Evolutionary conservation across 2,113 vertebrate genomes (phyloP).

Genomic region (Pyrgilauda ruficollis): DNA sequence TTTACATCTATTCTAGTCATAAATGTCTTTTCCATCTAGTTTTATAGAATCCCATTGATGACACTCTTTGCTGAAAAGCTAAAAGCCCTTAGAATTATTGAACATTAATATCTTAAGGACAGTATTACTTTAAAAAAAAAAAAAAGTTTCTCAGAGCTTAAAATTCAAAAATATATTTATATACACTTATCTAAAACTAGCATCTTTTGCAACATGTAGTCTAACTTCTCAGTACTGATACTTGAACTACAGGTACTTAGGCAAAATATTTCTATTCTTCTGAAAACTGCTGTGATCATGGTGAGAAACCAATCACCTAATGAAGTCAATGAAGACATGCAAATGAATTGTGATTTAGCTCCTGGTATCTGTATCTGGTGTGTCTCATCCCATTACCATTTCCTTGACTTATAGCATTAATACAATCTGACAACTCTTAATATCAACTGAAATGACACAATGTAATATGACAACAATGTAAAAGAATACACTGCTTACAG

Average conservation of each 20-base stretch:
- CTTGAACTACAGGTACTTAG: background rate
- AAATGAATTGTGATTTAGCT: slow-evolving; percentile 39
- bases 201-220: background rate
- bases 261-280: slow-evolving; percentile 17
- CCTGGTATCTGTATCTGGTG: slow-evolving; percentile 25
- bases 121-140: background rate
- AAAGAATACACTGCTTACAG: background rate
- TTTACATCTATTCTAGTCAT: background rate
- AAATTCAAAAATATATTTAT: background rate
- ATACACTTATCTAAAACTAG: background rate
- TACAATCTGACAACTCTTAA: slow-evolving; percentile 14
- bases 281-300: background rate
- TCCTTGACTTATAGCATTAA: background rate
- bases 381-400: background rate
- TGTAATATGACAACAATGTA: background rate
- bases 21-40: background rate
- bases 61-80: background rate
- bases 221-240: background rate
- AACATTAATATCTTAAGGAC: background rate
- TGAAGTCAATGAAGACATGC: background rate
- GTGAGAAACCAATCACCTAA: background rate
- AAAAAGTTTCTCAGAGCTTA: background rate
- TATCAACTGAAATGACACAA: background rate
- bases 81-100: background rate
- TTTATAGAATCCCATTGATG: background rate